Conservation (phyloP, 2,113 vertebrate genomes). For the Pangasianodon gigas region DNA sequence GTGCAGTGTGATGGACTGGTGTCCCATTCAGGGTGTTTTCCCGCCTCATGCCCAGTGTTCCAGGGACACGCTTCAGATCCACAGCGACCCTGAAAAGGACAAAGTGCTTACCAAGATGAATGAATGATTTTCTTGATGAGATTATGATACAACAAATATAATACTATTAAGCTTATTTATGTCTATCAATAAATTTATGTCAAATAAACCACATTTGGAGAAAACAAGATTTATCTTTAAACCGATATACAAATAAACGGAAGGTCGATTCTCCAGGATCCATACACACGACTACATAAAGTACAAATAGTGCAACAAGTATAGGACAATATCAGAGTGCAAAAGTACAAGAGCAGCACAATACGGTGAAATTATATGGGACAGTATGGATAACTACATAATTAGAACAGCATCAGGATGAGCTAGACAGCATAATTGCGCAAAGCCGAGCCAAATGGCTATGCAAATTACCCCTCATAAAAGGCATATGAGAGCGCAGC, state of each 20-base stretch:
- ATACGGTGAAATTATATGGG: constrained; percentile 3
- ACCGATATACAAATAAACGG: not conserved
- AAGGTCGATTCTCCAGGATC: not conserved
- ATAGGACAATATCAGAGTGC: not conserved
- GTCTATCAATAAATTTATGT: not conserved
- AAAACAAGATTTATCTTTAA: not conserved
- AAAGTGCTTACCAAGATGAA: not conserved
- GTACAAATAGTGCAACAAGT: not conserved
- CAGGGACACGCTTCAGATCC: not conserved
- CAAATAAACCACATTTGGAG: not conserved
- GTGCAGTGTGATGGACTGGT: not conserved
- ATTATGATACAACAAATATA: not conserved
- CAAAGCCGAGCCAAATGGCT: not conserved
- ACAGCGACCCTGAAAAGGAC: not conserved
- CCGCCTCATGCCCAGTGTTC: not conserved
- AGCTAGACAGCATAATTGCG: constrained; percentile 18
- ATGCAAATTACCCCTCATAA: constrained; percentile 10
- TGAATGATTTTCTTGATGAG: not conserved
- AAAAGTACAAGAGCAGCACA: not conserved
- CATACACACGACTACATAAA: not conserved
- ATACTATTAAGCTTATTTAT: not conserved
- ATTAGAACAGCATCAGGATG: constrained; percentile 23
- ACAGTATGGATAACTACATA: constrained; percentile 25
- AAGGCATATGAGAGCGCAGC: constrained; percentile 9
- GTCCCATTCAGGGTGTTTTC: not conserved